These are phyloP conservation scores for Percina caprodes DNA, from an alignment of 2,113 vertebrate genomes.

Conservation along the genomic window DNA sequence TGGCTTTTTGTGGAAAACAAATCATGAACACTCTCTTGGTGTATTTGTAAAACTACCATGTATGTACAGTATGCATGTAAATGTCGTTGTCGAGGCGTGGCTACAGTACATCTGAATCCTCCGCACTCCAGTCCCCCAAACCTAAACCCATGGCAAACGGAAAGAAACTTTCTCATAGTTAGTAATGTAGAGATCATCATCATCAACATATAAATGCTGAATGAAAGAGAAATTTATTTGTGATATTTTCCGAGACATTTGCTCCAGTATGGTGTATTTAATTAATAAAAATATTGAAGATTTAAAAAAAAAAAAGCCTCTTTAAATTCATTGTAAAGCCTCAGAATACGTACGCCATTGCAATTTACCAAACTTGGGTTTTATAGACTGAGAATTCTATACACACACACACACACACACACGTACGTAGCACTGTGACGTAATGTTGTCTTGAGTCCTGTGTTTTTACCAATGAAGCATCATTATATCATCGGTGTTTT, in stretches of 20 bases:
- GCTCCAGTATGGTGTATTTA: slow-evolving; percentile 99
- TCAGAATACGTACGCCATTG: neutral
- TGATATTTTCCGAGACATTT: slow-evolving; percentile 99
- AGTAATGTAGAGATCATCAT: slow-evolving; percentile 94
- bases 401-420: no score
- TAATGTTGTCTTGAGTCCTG: neutral
- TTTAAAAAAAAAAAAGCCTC: slow-evolving; percentile 73
- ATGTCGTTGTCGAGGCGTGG: slow-evolving; percentile 96
- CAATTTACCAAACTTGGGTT: neutral
- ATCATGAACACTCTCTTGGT: slow-evolving; percentile 97
- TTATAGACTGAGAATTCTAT: no score
- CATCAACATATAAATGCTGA: slow-evolving; percentile 97
- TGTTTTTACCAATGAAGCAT: slow-evolving; percentile 20
- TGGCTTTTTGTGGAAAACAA: slow-evolving; percentile 93
- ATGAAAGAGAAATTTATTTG: slow-evolving; percentile 99
- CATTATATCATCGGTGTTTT: slow-evolving; percentile 15
- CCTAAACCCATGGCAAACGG: slow-evolving; percentile 77
- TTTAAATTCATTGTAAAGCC: slow-evolving; percentile 58
- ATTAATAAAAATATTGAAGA: slow-evolving; percentile 98
- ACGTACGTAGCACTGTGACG: no score
- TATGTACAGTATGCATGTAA: slow-evolving; percentile 98
- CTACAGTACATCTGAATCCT: slow-evolving; percentile 86
- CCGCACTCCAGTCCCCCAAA: slow-evolving; percentile 58
- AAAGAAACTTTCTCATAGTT: slow-evolving; percentile 89
- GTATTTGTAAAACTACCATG: slow-evolving; percentile 99